Conservation (phyloP, 2,888 invertebrate species). For the Glyphotaelius pellucidus region DNA sequence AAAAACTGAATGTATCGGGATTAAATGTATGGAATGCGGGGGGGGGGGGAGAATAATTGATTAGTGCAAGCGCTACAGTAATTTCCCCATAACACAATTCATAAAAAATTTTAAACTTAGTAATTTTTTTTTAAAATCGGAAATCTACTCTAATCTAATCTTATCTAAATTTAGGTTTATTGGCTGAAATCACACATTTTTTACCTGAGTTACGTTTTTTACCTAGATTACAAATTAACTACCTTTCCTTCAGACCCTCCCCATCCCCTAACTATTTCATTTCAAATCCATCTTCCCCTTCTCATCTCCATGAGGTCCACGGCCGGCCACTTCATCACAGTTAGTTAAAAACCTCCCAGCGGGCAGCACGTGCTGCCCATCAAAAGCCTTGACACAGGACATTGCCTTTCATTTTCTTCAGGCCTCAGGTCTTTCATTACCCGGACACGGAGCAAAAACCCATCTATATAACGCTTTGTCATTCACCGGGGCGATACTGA, state of each 20-base stretch:
- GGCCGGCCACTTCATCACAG: background rate
- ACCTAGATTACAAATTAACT: background rate
- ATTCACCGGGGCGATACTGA: background rate
- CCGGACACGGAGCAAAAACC: background rate
- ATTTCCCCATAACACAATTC: no score
- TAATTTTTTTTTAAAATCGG: background rate
- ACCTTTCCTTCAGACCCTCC: background rate
- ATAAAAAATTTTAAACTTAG: no score
- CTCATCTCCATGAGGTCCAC: background rate
- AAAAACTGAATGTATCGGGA: no score
- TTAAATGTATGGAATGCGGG: no score
- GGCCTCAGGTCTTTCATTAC: background rate
- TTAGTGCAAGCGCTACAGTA: no score
- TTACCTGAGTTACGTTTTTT: background rate
- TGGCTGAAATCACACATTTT: background rate
- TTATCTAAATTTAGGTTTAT: no score
- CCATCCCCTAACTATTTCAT: background rate
- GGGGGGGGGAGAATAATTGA: no score
- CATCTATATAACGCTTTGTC: background rate
- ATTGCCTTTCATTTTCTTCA: background rate
- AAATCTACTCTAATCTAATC: no score
- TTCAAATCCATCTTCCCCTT: background rate
- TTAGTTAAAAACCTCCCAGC: slow-evolving; percentile 2
- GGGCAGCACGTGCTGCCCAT: background rate
- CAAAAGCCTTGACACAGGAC: background rate